Conservation (phyloP, 2,113 vertebrate species). For the Mustela lutreola region DNA sequence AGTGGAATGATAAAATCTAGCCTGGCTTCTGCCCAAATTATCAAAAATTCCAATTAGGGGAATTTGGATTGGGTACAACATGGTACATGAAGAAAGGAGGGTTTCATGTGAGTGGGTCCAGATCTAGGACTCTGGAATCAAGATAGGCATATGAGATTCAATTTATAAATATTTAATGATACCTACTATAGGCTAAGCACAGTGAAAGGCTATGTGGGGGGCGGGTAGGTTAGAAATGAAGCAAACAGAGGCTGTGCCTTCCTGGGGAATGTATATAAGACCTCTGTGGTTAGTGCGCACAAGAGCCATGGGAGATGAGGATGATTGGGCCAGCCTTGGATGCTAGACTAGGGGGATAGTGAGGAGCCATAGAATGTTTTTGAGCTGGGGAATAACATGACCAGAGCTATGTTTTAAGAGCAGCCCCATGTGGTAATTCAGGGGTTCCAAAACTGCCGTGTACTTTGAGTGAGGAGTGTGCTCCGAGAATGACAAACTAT, state of each 20-base stretch:
- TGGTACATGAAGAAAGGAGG: not conserved
- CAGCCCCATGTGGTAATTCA: not conserved
- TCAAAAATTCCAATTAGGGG: not conserved
- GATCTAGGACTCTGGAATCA: not conserved
- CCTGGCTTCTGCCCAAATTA: not conserved
- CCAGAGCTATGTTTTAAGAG: not conserved
- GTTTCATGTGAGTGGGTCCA: not conserved
- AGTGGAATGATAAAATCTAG: slow-evolving; percentile 22
- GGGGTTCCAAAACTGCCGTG: not conserved
- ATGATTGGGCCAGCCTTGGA: not conserved
- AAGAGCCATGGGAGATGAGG: not conserved
- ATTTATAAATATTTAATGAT: not conserved
- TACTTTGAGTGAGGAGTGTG: not conserved
- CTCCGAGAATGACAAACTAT: not conserved
- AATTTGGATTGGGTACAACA: not conserved
- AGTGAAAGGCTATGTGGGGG: not conserved
- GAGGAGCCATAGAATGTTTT: not conserved
- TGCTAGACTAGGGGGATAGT: not conserved
- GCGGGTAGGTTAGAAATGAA: not conserved
- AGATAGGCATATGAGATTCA: not conserved
- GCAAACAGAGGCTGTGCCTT: not conserved
- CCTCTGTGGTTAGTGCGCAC: not conserved
- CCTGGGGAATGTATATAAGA: not conserved
- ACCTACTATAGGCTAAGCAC: not conserved
- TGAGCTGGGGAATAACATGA: not conserved